Evolutionary conservation across 2,888 invertebrate genomes (phyloP).

Genomic region (Leptinotarsa tumamoca): DNA sequence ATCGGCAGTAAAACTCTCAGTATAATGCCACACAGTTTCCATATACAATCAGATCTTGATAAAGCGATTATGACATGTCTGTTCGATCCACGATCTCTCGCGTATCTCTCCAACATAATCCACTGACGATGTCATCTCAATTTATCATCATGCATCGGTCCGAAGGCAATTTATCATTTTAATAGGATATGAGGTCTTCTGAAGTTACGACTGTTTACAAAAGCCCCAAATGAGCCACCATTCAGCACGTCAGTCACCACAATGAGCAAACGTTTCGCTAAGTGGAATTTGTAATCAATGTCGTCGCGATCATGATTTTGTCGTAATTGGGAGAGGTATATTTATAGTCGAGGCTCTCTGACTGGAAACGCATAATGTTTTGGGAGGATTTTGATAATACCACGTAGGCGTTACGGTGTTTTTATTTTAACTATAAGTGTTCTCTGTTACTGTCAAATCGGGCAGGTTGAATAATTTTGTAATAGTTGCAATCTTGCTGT

Average conservation of each 20-base stretch:
- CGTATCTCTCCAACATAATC: neutral
- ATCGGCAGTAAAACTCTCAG: neutral
- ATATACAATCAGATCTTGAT: constrained; percentile 8
- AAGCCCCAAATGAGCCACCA: constrained; percentile 19
- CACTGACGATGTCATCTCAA: constrained; percentile 10
- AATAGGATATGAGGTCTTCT: constrained; percentile 15
- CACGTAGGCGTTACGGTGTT: no score
- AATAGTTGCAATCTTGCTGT: no score
- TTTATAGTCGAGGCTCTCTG: neutral
- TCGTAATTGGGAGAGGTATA: constrained; percentile 7
- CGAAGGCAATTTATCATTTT: constrained; percentile 11
- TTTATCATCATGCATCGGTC: constrained; percentile 17
- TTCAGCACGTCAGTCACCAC: neutral
- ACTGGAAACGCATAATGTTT: no score
- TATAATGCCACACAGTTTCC: neutral
- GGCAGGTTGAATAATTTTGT: no score
- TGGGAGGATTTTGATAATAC: no score
- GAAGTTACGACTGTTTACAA: constrained; percentile 16
- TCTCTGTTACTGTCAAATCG: no score
- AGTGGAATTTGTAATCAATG: constrained; percentile 20
- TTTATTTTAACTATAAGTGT: no score
- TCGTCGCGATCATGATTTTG: constrained; percentile 6
- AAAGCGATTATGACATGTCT: constrained; percentile 5
- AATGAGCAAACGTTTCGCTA: constrained; percentile 13
- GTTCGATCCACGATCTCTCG: neutral